Conservation (phyloP, 2,797 vertebrate species). For the Oryzias dopingdopingensis region DNA sequence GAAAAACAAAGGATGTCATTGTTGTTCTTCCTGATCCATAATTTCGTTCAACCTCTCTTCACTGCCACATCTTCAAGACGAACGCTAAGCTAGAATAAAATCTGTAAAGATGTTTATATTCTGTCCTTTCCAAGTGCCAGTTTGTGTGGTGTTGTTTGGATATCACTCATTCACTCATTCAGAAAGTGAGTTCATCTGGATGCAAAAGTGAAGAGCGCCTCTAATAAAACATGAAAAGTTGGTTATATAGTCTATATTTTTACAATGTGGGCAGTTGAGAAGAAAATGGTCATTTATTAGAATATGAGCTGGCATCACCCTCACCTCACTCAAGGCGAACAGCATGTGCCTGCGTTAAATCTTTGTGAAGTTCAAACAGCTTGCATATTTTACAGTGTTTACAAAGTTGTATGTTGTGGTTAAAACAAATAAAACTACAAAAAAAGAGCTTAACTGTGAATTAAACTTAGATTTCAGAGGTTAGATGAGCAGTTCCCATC, state of each 20-base stretch:
- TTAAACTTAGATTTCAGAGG: constrained; percentile 65
- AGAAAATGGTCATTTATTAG: constrained; percentile 43
- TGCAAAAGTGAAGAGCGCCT: constrained; percentile 52
- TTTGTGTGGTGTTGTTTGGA: constrained; percentile 70
- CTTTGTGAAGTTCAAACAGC: constrained; percentile 77
- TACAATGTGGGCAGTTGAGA: constrained; percentile 50
- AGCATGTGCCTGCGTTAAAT: constrained; percentile 77
- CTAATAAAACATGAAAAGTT: constrained; percentile 51
- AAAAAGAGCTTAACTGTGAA: constrained; percentile 58
- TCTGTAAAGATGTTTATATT: constrained; percentile 77
- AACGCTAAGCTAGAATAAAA: constrained; percentile 73
- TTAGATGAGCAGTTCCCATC: constrained; percentile 47
- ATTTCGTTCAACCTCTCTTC: constrained; percentile 36
- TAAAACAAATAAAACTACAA: constrained; percentile 58
- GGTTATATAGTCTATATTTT: constrained; percentile 72
- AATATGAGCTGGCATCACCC: constrained; percentile 43
- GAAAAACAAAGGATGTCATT: constrained; percentile 36
- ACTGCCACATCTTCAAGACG: constrained; percentile 59
- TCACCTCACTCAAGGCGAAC: constrained; percentile 60
- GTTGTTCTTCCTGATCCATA: constrained; percentile 36
- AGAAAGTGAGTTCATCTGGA: constrained; percentile 31
- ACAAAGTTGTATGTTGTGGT: constrained; percentile 77
- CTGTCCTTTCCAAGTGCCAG: constrained; percentile 76
- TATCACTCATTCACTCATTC: constrained; percentile 63
- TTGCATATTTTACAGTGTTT: constrained; percentile 82